A percentile compares a stretch with the other conserved stretches of the same genome.
Evolutionary conservation across 2,113 vertebrate genomes (phyloP).

Genomic region (Cyanoramphus novaezelandiae): DNA sequence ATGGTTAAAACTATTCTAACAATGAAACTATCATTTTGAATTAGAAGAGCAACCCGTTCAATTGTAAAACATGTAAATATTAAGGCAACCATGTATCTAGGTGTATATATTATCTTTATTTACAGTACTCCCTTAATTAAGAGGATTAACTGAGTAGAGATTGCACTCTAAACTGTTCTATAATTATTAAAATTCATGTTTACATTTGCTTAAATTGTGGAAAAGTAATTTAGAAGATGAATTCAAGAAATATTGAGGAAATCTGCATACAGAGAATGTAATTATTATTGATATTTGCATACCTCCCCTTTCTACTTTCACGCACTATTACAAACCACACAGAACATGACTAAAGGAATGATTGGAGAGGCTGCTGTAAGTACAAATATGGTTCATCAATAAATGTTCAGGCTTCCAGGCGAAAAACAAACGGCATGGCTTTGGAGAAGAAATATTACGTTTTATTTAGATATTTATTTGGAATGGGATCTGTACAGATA

Average conservation of each 20-base stretch:
- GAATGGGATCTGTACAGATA: slow-evolving; percentile 57
- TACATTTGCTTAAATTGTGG: slow-evolving; percentile 65
- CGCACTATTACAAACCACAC: slow-evolving; percentile 53
- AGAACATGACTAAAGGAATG: slow-evolving; percentile 55
- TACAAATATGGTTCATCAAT: slow-evolving; percentile 68
- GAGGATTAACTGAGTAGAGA: slow-evolving; percentile 48
- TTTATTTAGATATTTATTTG: slow-evolving; percentile 68
- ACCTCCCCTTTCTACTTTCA: slow-evolving; percentile 58
- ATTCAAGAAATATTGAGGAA: slow-evolving; percentile 69
- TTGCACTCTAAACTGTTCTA: slow-evolving; percentile 52
- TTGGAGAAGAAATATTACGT: slow-evolving; percentile 39
- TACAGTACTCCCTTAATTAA: slow-evolving; percentile 55
- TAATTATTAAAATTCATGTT: slow-evolving; percentile 70
- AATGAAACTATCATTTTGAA: slow-evolving; percentile 23
- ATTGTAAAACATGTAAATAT: slow-evolving; percentile 65
- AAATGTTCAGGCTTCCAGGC: slow-evolving; percentile 61
- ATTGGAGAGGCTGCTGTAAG: slow-evolving; percentile 60
- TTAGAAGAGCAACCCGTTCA: slow-evolving; percentile 9
- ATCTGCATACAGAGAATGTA: slow-evolving; percentile 69
- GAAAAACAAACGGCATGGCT: slow-evolving; percentile 51
- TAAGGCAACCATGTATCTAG: slow-evolving; percentile 22
- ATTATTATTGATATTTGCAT: slow-evolving; percentile 75
- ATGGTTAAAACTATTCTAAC: not conserved
- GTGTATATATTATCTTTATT: slow-evolving; percentile 64
- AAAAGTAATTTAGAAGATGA: slow-evolving; percentile 75